Conservation (phyloP, 1,140 invertebrate species). For the Spodoptera litura region DNA sequence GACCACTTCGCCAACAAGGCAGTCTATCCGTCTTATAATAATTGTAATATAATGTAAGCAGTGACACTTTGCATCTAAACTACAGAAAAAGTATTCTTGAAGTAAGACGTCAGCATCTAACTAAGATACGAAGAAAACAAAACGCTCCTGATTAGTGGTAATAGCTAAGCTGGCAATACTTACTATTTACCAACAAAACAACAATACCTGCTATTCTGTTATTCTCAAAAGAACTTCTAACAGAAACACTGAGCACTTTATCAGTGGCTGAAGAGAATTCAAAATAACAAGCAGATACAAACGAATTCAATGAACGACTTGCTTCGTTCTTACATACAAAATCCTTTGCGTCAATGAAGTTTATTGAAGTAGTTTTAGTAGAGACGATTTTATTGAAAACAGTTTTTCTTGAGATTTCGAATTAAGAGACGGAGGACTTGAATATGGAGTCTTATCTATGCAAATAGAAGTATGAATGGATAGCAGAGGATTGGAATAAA, state of each 20-base stretch:
- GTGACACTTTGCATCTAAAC: too few species aligned
- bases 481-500: too few species aligned
- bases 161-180: too few species aligned
- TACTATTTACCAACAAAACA: not conserved
- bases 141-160: too few species aligned
- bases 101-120: too few species aligned
- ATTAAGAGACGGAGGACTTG: not conserved
- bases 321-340: constrained; percentile 44
- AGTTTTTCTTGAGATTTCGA: constrained; percentile 1
- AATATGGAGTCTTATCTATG: not conserved
- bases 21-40: too few species aligned
- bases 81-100: too few species aligned
- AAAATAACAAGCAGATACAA: constrained; percentile 43
- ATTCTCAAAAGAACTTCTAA: constrained; percentile 12
- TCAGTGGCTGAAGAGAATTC: constrained; percentile 26
- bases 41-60: too few species aligned
- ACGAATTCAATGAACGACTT: constrained; percentile 45
- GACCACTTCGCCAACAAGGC: too few species aligned
- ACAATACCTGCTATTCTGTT: constrained; percentile 12
- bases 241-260: constrained; percentile 13
- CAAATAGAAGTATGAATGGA: too few species aligned
- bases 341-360: constrained; percentile 43
- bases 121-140: too few species aligned
- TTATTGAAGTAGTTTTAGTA: constrained; percentile 43
- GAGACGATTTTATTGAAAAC: constrained; percentile 35